Percentiles rank a stretch among this genome's conserved stretches.
These are phyloP conservation scores for Rhinoptilus africanus DNA, from an alignment of 2,113 vertebrate genomes.

Conservation along the genomic window DNA sequence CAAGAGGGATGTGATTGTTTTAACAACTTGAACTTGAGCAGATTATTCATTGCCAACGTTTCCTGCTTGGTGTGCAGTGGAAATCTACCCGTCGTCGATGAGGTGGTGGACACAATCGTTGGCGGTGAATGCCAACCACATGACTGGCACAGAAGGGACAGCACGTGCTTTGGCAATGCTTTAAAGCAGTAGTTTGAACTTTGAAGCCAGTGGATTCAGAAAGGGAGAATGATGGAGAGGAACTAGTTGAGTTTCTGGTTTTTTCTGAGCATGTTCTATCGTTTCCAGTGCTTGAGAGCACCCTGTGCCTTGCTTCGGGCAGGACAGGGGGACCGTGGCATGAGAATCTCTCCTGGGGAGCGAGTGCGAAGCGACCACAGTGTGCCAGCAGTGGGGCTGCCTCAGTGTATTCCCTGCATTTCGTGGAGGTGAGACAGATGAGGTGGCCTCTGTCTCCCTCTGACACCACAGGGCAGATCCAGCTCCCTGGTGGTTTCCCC, in stretches of 20 bases:
- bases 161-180: neutral
- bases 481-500: neutral
- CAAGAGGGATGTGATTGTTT: neutral
- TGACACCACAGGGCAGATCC: neutral
- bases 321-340: neutral
- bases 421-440: neutral
- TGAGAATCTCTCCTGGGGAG: neutral
- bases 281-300: neutral
- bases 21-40: neutral
- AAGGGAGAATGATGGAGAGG: neutral
- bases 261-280: neutral
- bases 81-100: neutral
- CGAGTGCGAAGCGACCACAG: rapidly evolving
- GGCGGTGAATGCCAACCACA: neutral
- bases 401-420: neutral
- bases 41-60: neutral
- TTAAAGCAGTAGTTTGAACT: neutral
- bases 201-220: neutral
- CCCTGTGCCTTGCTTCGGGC: neutral
- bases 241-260: neutral
- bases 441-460: neutral
- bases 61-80: neutral
- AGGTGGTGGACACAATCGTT: neutral
- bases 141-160: neutral
- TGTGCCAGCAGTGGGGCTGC: neutral